Conservation (phyloP, 2,888 invertebrate genomes). For the Harpalus rufipes region DNA sequence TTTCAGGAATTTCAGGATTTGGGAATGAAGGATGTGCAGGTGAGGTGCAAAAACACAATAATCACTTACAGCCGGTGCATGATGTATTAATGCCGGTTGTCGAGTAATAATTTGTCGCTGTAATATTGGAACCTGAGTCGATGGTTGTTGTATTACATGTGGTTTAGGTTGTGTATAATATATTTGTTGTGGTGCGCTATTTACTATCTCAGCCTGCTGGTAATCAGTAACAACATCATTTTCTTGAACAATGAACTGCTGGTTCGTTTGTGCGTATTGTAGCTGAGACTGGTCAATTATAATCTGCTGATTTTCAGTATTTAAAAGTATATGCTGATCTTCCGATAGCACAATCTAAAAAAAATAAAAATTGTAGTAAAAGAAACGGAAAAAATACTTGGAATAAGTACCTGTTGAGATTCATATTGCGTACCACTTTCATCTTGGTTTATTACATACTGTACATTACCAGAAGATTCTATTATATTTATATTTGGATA, state of each 20-base stretch:
- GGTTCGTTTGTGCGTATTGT: conserved; percentile 71
- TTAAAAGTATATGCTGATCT: conserved; percentile 76
- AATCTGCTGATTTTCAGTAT: conserved; percentile 76
- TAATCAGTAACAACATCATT: conserved; percentile 69
- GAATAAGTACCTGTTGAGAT: conserved; percentile 72
- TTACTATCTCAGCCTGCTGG: conserved; percentile 57
- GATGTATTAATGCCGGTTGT: conserved; percentile 22
- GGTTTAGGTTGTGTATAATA: conserved; percentile 70
- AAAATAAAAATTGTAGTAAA: background rate
- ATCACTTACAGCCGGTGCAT: conserved; percentile 61
- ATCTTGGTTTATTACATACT: conserved; percentile 74
- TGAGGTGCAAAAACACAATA: background rate
- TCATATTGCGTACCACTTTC: conserved; percentile 72
- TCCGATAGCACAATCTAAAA: conserved; percentile 72
- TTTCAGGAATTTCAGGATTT: no score
- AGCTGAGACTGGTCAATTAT: conserved; percentile 73
- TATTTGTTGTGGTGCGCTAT: conserved; percentile 70
- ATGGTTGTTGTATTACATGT: conserved; percentile 58
- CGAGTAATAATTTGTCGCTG: conserved; percentile 58
- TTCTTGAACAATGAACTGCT: conserved; percentile 71
- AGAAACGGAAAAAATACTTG: background rate
- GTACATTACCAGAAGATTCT: conserved; percentile 69
- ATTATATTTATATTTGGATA: conserved; percentile 79
- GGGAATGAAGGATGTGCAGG: conserved; percentile 9
- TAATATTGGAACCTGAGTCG: conserved; percentile 51